Percentiles rank a stretch among this genome's conserved stretches.
Evolutionary conservation across 2,797 vertebrate species (phyloP).

Genomic region (Crax fasciolata): DNA sequence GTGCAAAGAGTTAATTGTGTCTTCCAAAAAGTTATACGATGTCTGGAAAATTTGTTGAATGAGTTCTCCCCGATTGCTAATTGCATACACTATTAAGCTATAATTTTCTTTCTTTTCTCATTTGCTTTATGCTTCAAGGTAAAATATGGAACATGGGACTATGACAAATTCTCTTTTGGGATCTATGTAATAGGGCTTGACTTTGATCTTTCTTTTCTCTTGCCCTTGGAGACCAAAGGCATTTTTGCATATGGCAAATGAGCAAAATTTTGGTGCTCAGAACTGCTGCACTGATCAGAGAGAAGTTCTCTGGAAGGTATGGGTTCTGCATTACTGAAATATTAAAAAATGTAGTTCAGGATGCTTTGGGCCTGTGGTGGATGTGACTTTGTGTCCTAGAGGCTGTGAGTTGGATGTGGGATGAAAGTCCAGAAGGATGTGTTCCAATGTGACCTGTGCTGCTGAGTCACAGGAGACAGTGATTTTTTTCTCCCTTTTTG

Average conservation of each 20-base stretch:
- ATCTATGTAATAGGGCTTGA: neutral
- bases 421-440: neutral
- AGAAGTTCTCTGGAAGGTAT: neutral
- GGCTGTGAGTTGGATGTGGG: neutral
- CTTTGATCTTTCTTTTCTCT: constrained; percentile 55
- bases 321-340: neutral
- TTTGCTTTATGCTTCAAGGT: constrained; percentile 38
- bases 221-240: constrained; percentile 9
- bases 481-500: accelerated
- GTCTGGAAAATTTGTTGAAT: neutral
- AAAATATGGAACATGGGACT: neutral
- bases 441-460: neutral
- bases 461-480: neutral
- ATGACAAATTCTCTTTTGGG: constrained; percentile 45
- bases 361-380: neutral
- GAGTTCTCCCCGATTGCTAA: constrained; percentile 3
- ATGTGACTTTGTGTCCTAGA: neutral
- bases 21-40: neutral
- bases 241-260: neutral
- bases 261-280: neutral
- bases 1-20: neutral
- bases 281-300: neutral
- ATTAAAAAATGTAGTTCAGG: neutral
- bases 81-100: constrained; percentile 18
- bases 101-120: constrained; percentile 41